Base-by-base conservation (phyloP, 2,888 invertebrate species). In the Heliothis peltigera region DNA sequence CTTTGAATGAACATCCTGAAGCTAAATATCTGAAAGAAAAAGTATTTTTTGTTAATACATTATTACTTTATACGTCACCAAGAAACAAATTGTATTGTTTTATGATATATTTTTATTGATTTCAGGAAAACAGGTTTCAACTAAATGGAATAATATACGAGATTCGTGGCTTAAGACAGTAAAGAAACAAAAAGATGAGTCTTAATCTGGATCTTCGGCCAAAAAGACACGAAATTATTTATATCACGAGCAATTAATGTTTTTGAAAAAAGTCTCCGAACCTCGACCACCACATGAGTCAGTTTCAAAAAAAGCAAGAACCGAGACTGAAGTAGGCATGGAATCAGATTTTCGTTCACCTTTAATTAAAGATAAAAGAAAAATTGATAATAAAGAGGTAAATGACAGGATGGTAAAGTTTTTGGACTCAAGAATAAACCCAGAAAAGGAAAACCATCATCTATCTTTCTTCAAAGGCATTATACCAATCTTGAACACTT, bases 401-500 rank as follows among this genome's bases (percentile, higher is more conserved):
- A 70, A 71, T 67, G 69, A 74, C 35, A 75, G 25, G 74, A 75
- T 77, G 71, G 32, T 54, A 63, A 64, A 69, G 70, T 70, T 73
- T 70, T 69, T 71, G 67, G 72, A 77, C 67, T 71, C 65, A 64
- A 77, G 72, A 75, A 77, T 77, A 52, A 77, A 70, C 69, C 72
- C 70, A 77, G 68, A 75, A 75, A 77, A 77, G 47, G 64, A 77
- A 75, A 75, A 67, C 75, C 72, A 72, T 70, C 64, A 75, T 64
- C 68, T 79, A 5, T 76, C 69, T 73, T 74, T 70, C 51, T 78
- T 78, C 70, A 77, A 77, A 75, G 70, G 69, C 65, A 75, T 75
- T 73, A 70, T 73, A 70, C 75, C 70, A 71, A 69, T 67, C 67
- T 63, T 59, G 67, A 67, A 67, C 58, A 67, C 63, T 62, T 70